phyloP scores from a whole-genome alignment of 2,888 invertebrate species.

The Heliconius cydno region DNA sequence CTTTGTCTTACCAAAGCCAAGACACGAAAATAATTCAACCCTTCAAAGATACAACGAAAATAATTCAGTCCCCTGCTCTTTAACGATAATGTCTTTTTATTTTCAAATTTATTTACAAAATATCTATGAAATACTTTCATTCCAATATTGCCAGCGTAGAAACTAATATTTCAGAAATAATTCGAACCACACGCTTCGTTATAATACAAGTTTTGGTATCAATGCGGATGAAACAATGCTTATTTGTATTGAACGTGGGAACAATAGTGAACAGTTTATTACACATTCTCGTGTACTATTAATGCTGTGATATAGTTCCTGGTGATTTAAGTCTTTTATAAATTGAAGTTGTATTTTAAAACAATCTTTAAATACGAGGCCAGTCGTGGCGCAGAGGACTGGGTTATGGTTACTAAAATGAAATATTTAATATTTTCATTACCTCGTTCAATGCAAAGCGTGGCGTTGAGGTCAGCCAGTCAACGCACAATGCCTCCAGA shows the following conservation, averaged over 20 bases:
- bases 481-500: too few species aligned
- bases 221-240: not conserved
- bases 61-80: not conserved
- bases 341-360: not conserved
- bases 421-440: too few species aligned
- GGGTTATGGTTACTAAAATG: too few species aligned
- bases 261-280: not conserved
- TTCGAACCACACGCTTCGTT: not conserved
- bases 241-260: not conserved
- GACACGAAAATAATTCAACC: too few species aligned
- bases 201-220: not conserved
- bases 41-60: too few species aligned
- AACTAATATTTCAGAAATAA: conserved; percentile 1
- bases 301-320: not conserved
- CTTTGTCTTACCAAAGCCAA: too few species aligned
- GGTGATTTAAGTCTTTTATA: not conserved
- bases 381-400: too few species aligned
- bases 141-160: not conserved
- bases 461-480: too few species aligned
- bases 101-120: not conserved
- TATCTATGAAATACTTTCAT: not conserved
- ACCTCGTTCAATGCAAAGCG: too few species aligned
- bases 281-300: not conserved
- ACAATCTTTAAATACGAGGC: not conserved
- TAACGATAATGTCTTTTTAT: not conserved